Conservation (phyloP, 2,888 invertebrate species). For the Ligdia adustata region DNA sequence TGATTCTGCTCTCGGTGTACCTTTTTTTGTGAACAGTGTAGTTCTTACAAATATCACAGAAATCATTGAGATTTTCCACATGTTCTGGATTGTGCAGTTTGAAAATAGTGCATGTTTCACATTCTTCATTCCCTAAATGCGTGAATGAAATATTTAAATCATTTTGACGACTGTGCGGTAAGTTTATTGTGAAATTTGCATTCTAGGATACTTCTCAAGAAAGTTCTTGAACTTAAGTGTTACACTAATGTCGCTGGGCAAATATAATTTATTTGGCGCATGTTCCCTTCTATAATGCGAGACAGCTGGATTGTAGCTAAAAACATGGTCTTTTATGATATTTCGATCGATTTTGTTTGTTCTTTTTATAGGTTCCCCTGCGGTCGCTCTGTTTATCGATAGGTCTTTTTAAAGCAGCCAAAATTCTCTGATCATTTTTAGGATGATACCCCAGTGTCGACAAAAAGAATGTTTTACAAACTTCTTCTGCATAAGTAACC, state of each 20-base stretch:
- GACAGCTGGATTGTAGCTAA: background rate
- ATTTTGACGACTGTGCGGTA: background rate
- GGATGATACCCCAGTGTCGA: no score
- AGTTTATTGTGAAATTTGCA: background rate
- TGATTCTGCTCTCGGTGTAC: slow-evolving; percentile 2
- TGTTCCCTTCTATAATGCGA: background rate
- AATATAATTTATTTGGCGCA: background rate
- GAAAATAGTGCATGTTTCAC: background rate
- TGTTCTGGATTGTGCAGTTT: background rate
- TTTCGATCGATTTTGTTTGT: no score
- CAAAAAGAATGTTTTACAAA: no score
- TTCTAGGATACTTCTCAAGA: background rate
- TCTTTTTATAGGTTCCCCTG: no score
- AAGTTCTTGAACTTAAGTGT: background rate
- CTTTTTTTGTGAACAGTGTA: slow-evolving; percentile 5
- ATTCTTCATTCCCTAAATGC: slow-evolving; percentile 22
- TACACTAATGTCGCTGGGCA: background rate
- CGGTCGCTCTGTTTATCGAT: no score
- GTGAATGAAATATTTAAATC: slow-evolving; percentile 19
- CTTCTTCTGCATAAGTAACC: no score
- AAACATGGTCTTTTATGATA: background rate
- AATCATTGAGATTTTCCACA: background rate
- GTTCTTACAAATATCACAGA: slow-evolving; percentile 16
- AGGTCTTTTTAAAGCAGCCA: no score
- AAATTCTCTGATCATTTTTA: no score